Base-by-base conservation (phyloP, 2,888 invertebrate species). In the Drosophila barbarae region DNA sequence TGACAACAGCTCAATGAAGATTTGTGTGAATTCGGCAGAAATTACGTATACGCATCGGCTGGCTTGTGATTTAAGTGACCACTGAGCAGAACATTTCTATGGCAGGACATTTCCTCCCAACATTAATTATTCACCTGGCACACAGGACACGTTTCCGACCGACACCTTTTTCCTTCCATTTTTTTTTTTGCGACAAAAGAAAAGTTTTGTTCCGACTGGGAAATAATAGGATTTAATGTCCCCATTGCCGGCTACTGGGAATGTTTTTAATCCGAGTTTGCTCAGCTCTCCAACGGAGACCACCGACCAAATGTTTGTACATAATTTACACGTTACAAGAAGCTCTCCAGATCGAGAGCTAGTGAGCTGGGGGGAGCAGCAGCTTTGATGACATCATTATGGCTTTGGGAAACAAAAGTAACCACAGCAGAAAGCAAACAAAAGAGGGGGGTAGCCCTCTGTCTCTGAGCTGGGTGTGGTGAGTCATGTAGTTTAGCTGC, bases 381-480 rank as follows among this genome's bases (percentile, higher is more conserved):
- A 69, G 59, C 69, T 71, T 72, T 74, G 82, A 82, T 82, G 82
- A 82, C 82, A 82, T 82, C 82, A 82, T 85, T 85, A 82, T 76
- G 86, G 67, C 79, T 60, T 78, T 78, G 68, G 71, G 68, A 69
- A 85, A 77, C 85, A 85, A 83, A 79, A 85, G 79, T 79, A 79
- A 85, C 85, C 85, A 61, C 84, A 81, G 47, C 57, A 50, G 12
- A 34, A 30, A 12, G 12, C 58, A 21, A 46, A 47, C 21, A 10
- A 21, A n/a, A 35, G 34, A 21, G 49, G 15, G 26, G 49, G 15
- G 30, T 21, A 21, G 32, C 28, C 28, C 23, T 38, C 50, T 41
- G 47, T 52, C 28, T 28, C 28, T 44, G 42, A 72, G 58, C 63
- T 5, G 4, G 41, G 18, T 18, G 18, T 13, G 46, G 46, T 32